A percentile compares a stretch with the other conserved stretches of the same genome.
phyloP scores from a whole-genome alignment of 2,113 vertebrate species.

The Picathartes gymnocephalus region DNA sequence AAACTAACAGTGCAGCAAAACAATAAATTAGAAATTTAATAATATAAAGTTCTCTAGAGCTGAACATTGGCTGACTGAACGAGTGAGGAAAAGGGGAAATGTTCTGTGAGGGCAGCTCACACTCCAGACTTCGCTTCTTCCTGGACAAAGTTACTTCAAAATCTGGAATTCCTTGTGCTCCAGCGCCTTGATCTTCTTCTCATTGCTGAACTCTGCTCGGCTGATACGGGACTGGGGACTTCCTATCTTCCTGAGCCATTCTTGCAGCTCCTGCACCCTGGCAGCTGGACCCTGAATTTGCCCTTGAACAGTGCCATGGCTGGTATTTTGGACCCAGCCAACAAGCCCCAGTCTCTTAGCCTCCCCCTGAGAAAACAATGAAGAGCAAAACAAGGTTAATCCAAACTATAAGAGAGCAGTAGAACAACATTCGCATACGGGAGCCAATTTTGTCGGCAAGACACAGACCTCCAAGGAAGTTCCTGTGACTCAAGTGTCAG shows the following conservation, averaged over 20 bases:
- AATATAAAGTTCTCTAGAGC: background rate
- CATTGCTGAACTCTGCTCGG: conserved; percentile 83
- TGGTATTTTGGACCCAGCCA: conserved; percentile 92
- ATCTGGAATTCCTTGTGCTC: conserved; percentile 84
- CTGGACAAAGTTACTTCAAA: conserved; percentile 48
- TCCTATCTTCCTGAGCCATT: conserved; percentile 85
- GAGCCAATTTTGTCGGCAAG: background rate
- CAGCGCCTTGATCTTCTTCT: conserved; percentile 74
- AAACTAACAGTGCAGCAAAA: background rate
- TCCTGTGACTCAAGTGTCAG: background rate
- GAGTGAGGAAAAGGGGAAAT: rapidly evolving
- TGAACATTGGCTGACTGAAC: background rate
- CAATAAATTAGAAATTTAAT: background rate
- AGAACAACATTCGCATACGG: background rate
- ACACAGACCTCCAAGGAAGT: too few relatives aligned
- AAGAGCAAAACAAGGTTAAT: background rate
- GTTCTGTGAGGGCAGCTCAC: rapidly evolving
- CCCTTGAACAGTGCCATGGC: conserved; percentile 83
- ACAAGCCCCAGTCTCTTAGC: conserved; percentile 86
- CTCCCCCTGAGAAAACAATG: conserved; percentile 73
- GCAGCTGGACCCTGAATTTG: conserved; percentile 81
- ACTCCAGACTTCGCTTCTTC: background rate
- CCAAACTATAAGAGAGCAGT: background rate
- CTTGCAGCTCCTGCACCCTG: conserved; percentile 83
- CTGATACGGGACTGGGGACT: conserved; percentile 87